Base-by-base conservation (phyloP, 2,888 invertebrate genomes). In the Sinodicranocentrus sp. region DNA sequence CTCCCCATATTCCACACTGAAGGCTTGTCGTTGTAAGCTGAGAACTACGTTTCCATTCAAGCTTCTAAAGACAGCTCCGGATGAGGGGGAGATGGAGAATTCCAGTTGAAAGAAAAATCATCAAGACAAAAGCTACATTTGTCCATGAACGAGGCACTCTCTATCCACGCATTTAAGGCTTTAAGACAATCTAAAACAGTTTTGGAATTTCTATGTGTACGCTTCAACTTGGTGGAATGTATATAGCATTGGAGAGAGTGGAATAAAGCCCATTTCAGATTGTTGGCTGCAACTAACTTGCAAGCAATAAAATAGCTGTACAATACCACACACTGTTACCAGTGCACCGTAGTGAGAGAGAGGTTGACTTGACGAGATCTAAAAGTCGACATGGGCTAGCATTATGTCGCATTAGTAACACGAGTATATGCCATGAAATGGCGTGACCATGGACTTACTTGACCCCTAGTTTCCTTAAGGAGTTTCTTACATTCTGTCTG, bases 381-480 rank as follows among this genome's bases (percentile, higher is more conserved):
- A 5, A 61, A 33, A 61, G 61, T 17, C 33, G 1, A 17, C 26
- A 25, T 59, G 25, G 13, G 23, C 59, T 13, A 33, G 33, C 33
- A 33, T 33, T 33, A 33, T 33, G 10, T 33, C 33, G 67, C 70
- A 68, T 70, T 68, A 59, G 77, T 77, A 70, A 59, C 59, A 68
- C 61, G 70, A 70, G 57, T 33, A 44, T 67, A 61, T 70, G 48
- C 59, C 33, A 63, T 71, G 78, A 61, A 79, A 79, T 79, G 78
- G 78, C 78, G 71, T 79, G 79, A 72, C 79, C 79, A 65, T 80
- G 71, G 79, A 78, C 79, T 80, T 80, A 25, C 63, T 57, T 80
- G 72, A 80, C 79, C 79, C 72, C 54, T 33, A 10, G 33, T 33
- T 33, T 33, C 33, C 33, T 33, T 33, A 33, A 33, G 33, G 33